Conservation (phyloP, 1,140 invertebrate species). For the Bombus waltoni region DNA sequence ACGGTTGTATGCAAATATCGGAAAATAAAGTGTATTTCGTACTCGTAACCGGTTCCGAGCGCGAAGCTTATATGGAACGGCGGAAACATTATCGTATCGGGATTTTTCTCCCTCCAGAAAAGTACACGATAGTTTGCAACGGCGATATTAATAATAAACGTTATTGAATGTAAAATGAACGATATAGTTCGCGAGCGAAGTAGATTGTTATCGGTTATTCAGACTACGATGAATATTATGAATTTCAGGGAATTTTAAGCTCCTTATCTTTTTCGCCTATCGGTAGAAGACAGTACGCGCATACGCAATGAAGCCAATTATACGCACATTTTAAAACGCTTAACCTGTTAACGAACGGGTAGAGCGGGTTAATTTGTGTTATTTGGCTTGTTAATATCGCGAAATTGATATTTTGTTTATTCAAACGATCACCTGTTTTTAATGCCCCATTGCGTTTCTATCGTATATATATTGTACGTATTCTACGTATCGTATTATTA, state of each 20-base stretch:
- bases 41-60: slow-evolving; percentile 1
- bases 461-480: neutral
- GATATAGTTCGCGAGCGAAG: neutral
- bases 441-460: neutral
- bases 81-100: slow-evolving; percentile 5
- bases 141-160: neutral
- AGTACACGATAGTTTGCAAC: neutral
- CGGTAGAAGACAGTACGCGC: no score
- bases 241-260: neutral
- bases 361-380: neutral
- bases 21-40: neutral
- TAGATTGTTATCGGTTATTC: neutral
- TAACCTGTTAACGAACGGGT: neutral
- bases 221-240: neutral
- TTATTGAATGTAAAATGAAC: neutral
- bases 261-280: neutral
- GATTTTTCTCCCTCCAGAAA: neutral
- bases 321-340: neutral
- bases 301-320: neutral
- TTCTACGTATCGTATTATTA: no score
- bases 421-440: neutral
- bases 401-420: neutral
- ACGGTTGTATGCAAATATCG: slow-evolving; percentile 16
- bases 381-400: neutral
- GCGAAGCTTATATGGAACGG: neutral